These are phyloP conservation scores for Gastracanthus pulcherrimus DNA, from an alignment of 2,888 invertebrate genomes.

Conservation along the genomic window DNA sequence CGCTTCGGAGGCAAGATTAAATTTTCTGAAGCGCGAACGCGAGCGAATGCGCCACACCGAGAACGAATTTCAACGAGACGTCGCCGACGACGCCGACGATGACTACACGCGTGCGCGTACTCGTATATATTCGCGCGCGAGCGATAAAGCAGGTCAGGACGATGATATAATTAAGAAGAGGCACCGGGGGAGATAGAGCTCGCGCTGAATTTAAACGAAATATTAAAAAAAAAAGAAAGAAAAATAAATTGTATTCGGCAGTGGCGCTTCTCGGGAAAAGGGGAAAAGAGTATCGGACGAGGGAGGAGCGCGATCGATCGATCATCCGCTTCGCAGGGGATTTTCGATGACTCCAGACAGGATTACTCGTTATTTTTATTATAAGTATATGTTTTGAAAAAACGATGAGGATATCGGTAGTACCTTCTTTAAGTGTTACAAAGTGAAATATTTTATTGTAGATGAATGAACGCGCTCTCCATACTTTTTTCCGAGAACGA, in stretches of 20 bases:
- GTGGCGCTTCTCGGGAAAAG: slow-evolving; percentile 8
- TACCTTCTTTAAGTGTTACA: no score
- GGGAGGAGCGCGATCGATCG: no score
- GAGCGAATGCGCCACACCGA: slow-evolving; percentile 44
- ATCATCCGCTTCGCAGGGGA: not conserved
- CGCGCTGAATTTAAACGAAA: slow-evolving; percentile 10
- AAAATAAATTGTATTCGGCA: not conserved
- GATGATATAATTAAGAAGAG: slow-evolving; percentile 32
- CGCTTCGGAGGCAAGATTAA: slow-evolving; percentile 49
- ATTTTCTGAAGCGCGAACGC: slow-evolving; percentile 58
- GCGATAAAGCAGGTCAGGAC: slow-evolving; percentile 19
- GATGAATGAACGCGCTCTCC: not conserved
- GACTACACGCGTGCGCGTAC: not conserved
- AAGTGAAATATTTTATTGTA: not conserved
- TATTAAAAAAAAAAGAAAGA: not conserved
- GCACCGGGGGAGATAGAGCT: not conserved
- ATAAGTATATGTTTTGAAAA: no score
- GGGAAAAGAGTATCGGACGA: slow-evolving; percentile 13
- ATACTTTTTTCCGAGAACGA: slow-evolving; percentile 11
- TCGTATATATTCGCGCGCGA: not conserved
- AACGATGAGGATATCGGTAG: no score
- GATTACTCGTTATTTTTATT: no score
- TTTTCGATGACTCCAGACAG: no score
- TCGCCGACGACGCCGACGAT: not conserved
- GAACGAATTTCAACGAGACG: slow-evolving; percentile 55